A percentile compares a stretch with the other conserved stretches of the same genome.
Conservation (phyloP, 1,140 invertebrate species). For the Phthorimaea operculella region DNA sequence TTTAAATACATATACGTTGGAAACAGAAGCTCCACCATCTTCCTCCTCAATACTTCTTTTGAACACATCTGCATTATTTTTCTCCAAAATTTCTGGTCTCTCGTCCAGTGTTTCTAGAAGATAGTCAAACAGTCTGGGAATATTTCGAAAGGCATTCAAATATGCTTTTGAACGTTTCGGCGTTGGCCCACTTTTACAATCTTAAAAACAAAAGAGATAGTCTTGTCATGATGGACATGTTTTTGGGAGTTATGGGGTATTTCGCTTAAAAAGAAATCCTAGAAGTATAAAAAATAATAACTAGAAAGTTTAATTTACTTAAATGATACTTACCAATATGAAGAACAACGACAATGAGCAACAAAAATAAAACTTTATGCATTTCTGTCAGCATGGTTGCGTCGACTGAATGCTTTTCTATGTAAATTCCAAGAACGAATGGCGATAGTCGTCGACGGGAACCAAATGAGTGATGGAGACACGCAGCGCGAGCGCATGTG, state of each 20-base stretch:
- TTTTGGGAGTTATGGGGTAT: background rate
- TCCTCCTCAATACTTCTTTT: slow-evolving; percentile 8
- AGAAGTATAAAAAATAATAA: background rate
- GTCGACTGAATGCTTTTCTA: too few relatives aligned
- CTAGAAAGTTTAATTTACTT: background rate
- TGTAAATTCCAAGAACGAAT: too few relatives aligned
- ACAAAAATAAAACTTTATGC: too few relatives aligned
- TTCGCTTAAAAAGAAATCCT: background rate
- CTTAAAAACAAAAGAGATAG: background rate
- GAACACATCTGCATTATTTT: slow-evolving; percentile 22
- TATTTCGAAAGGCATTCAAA: slow-evolving; percentile 21
- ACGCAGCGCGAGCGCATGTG: too few relatives aligned
- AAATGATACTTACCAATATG: background rate
- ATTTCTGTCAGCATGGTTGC: too few relatives aligned
- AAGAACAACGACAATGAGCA: too few relatives aligned
- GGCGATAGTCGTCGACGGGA: too few relatives aligned
- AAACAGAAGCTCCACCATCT: too few relatives aligned
- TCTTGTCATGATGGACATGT: background rate
- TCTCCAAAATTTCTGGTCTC: slow-evolving; percentile 34
- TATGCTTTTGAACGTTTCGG: background rate
- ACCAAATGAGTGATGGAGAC: too few relatives aligned
- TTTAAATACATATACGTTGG: too few relatives aligned
- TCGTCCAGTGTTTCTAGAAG: slow-evolving; percentile 24
- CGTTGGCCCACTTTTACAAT: background rate
- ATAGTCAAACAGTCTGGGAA: slow-evolving; percentile 31